Evolutionary conservation across 2,113 vertebrate genomes (phyloP).

Genomic region (Brevimyrus niger): DNA sequence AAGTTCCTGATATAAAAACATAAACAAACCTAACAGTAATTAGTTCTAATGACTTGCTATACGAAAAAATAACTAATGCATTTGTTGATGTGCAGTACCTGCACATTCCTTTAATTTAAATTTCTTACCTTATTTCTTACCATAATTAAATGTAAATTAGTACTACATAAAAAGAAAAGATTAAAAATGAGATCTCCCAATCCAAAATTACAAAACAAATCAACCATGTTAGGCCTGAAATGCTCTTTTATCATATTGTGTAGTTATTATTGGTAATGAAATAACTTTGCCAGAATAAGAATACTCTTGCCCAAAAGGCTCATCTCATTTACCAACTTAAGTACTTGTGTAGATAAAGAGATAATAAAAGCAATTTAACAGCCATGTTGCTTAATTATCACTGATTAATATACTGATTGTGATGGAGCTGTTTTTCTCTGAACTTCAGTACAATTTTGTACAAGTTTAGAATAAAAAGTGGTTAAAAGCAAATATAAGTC

Average conservation of each 20-base stretch:
- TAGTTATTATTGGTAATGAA: background rate
- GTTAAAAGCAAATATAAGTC: background rate
- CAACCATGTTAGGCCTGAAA: background rate
- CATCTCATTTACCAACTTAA: background rate
- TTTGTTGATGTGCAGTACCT: background rate
- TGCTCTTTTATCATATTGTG: background rate
- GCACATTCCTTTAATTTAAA: background rate
- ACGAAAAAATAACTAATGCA: background rate
- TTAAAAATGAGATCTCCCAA: background rate
- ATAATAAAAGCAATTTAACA: constrained; percentile 2
- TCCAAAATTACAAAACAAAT: background rate
- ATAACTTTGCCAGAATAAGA: background rate
- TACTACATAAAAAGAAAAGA: background rate
- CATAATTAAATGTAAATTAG: background rate
- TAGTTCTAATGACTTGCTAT: background rate
- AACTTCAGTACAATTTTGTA: background rate
- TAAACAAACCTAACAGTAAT: background rate
- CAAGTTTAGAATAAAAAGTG: background rate
- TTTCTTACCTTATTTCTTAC: background rate
- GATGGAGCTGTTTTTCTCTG: background rate
- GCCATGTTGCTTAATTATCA: background rate
- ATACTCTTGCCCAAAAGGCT: background rate
- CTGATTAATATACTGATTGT: background rate
- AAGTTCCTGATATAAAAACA: background rate
- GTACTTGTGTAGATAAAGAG: background rate